phyloP scores from a whole-genome alignment of 2,888 invertebrate species.

The Zygothrica quintamaculata region DNA sequence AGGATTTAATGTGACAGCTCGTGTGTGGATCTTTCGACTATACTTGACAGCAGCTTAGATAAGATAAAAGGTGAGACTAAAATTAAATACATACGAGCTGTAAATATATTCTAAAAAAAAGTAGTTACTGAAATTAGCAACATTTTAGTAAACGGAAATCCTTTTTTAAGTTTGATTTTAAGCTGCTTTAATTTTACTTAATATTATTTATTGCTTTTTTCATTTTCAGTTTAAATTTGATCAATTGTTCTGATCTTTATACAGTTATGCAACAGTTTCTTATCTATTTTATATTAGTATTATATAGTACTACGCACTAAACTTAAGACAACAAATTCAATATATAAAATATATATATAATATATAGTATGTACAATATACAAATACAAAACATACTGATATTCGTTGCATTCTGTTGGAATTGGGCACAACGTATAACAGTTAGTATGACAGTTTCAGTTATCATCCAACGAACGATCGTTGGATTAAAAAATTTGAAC shows the following conservation, averaged over 20 bases:
- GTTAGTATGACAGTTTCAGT: conserved; percentile 35
- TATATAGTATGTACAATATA: conserved; percentile 41
- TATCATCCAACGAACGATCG: conserved; percentile 16
- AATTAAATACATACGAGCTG: no score
- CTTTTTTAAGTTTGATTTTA: conserved; percentile 10
- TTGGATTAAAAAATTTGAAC: conserved; percentile 42
- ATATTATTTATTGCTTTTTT: conserved; percentile 22
- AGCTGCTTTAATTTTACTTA: no score
- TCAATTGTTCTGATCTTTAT: conserved; percentile 30
- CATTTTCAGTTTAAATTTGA: conserved; percentile 13
- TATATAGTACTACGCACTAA: conserved; percentile 37
- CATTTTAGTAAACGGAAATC: no score
- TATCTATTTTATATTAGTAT: no score
- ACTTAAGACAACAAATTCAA: conserved; percentile 45
- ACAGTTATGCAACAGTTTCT: conserved; percentile 39
- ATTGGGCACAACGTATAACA: conserved; percentile 49
- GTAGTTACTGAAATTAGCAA: no score
- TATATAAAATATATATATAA: conserved; percentile 23
- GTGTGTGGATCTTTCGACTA: not conserved
- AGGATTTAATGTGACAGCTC: conserved; percentile 6
- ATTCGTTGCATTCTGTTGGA: conserved; percentile 44
- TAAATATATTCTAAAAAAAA: no score
- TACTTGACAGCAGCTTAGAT: conserved; percentile 26
- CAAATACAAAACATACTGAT: conserved; percentile 47
- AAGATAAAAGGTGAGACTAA: conserved; percentile 32